Conservation (phyloP, 2,888 invertebrate species). For the Portevinia maculata region DNA sequence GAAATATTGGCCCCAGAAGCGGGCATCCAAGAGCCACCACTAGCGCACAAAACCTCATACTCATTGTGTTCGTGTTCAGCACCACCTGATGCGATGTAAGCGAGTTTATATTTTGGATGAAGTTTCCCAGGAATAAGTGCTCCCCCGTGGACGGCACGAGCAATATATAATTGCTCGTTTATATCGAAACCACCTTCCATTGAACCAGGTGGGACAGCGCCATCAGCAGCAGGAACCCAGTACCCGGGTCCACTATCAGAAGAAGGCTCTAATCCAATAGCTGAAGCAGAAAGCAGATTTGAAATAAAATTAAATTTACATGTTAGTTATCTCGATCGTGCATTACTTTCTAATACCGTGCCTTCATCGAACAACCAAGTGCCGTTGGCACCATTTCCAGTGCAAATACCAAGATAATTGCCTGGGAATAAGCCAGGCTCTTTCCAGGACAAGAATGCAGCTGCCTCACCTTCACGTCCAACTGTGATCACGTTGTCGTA, state of each 20-base stretch:
- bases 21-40: conserved; percentile 87
- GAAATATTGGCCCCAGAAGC: conserved; percentile 87
- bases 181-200: conserved; percentile 87
- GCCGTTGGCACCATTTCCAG: conserved; percentile 93
- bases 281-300: conserved; percentile 56
- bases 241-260: conserved; percentile 81
- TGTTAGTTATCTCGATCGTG: neutral
- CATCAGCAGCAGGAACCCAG: conserved; percentile 86
- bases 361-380: conserved; percentile 91
- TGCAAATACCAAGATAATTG: conserved; percentile 91
- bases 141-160: conserved; percentile 88
- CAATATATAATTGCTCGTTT: conserved; percentile 85
- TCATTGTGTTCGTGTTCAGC: conserved; percentile 86
- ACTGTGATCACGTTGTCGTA: conserved; percentile 87
- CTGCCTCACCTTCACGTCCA: conserved; percentile 88
- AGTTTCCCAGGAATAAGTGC: conserved; percentile 90
- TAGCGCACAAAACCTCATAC: conserved; percentile 88
- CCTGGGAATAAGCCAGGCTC: conserved; percentile 89
- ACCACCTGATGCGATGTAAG: conserved; percentile 91
- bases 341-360: conserved; percentile 79
- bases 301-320: conserved; percentile 65
- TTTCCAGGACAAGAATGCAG: conserved; percentile 89
- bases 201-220: conserved; percentile 88
- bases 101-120: conserved; percentile 86
- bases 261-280: conserved; percentile 77